Evolutionary conservation across 2,113 vertebrate genomes (phyloP).

Genomic region (Oplegnathus fasciatus): DNA sequence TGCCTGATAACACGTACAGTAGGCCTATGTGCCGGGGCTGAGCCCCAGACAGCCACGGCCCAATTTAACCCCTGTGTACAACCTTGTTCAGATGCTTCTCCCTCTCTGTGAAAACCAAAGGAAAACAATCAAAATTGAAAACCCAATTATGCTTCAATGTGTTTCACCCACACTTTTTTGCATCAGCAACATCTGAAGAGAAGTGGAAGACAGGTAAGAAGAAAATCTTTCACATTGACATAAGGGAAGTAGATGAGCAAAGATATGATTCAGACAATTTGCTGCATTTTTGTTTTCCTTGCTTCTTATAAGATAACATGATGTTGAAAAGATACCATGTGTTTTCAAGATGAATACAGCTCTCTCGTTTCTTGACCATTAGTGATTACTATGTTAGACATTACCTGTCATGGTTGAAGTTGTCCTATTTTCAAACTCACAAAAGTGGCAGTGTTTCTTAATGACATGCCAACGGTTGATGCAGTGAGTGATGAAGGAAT

Average conservation of each 20-base stretch:
- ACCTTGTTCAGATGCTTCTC: conserved; percentile 1
- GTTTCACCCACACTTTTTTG: conserved; percentile 6
- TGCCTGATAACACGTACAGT: no score
- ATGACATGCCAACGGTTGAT: conserved; percentile 10
- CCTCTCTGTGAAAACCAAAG: neutral
- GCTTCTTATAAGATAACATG: neutral
- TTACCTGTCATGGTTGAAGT: conserved; percentile 13
- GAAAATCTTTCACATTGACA: conserved; percentile 17
- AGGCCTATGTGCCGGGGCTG: no score
- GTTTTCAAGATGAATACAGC: conserved; percentile 20
- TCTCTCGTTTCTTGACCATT: neutral
- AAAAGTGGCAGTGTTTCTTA: conserved; percentile 16
- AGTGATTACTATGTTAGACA: conserved; percentile 4
- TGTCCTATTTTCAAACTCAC: conserved; percentile 25
- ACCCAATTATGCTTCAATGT: conserved; percentile 17
- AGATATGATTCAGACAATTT: neutral
- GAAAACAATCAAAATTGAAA: conserved; percentile 11
- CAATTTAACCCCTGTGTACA: no score
- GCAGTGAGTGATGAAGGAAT: neutral
- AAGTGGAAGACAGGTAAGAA: neutral
- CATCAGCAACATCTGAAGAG: conserved; percentile 19
- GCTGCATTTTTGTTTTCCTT: conserved; percentile 4
- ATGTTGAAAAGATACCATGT: conserved; percentile 23
- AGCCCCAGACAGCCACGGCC: no score
- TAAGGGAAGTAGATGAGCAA: neutral